phyloP scores from a whole-genome alignment of 2,113 vertebrate genomes.

The Meriones unguiculatus region DNA sequence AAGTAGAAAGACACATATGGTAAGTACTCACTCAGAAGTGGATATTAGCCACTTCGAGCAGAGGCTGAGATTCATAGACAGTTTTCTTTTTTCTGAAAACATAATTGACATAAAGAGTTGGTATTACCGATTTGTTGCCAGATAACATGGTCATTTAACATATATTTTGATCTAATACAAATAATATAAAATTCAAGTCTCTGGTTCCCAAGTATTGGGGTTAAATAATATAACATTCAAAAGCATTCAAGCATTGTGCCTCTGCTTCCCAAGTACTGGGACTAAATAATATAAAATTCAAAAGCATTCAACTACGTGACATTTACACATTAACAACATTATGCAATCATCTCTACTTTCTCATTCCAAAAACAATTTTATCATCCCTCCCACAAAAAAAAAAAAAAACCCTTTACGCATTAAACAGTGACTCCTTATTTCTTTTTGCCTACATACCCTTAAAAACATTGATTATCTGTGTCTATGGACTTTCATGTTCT shows the following conservation, averaged over 20 bases:
- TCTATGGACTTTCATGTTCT: neutral
- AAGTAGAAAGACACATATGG: too few relatives aligned
- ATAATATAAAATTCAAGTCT: neutral
- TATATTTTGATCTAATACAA: neutral
- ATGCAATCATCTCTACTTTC: neutral
- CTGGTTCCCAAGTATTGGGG: too few relatives aligned
- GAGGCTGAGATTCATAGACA: too few relatives aligned
- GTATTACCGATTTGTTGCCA: slow-evolving; percentile 5
- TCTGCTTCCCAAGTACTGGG: neutral
- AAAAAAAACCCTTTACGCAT: neutral
- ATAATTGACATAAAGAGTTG: neutral
- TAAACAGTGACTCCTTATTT: neutral
- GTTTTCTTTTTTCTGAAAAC: neutral
- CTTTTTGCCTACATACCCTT: neutral
- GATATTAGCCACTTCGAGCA: too few relatives aligned
- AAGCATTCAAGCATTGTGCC: too few relatives aligned
- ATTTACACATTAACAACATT: neutral
- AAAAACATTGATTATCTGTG: neutral
- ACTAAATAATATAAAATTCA: neutral
- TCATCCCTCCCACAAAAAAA: neutral
- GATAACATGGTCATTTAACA: neutral
- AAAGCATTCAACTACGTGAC: neutral
- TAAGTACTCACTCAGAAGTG: too few relatives aligned
- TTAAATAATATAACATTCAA: neutral
- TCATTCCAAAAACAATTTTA: neutral